Base-by-base conservation (phyloP, 2,797 vertebrate genomes). In the Remorina albescens region DNA sequence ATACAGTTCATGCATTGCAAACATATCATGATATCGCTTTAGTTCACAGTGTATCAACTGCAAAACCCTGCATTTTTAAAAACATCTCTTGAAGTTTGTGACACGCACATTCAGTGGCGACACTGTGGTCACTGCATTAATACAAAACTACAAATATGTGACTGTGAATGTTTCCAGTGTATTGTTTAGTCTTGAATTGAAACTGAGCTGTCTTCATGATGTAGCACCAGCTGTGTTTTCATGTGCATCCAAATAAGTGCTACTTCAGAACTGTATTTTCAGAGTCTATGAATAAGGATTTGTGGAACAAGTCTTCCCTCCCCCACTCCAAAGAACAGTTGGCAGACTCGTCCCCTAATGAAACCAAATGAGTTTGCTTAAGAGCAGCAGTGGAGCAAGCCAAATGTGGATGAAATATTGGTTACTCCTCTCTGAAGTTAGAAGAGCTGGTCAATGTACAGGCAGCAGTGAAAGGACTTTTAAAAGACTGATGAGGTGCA, bases 331-430 rank as follows among this genome's bases (percentile, higher is more conserved):
- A 50, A 51, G 41, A 71, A 50, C 67, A 70, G 64, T 73, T 84
- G 73, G 83, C 82, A 74, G 71, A 65, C 69, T 74, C 41, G 26
- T 69, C 57, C 57, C 42, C 58, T 86, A 89, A 88, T 86, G 77
- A 82, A 76, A 71, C 74, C 67, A 87, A 89, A 83, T 85, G 68
- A 83, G 88, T 86, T 90, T 86, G 49, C 78, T 88, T 75, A 79
- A 53, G 85, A 80, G 81, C 74, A 59, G 51, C 65, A 65, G 60
- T 50, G 66, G 53, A 77, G 68, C 65, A 67, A 59, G 82, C 69
- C 75, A 80, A 86, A 81, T 67, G 75, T 69, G 55, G 62, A 81
- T 56, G 50, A 68, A 69, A 72, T 67, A 72, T 80, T 63, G 50
- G 59, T 55, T 66, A 60, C 30, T 47, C 26, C 2, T 11, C 60